phyloP scores from a whole-genome alignment of 2,888 invertebrate species.

The Cyaniris semiargus region DNA sequence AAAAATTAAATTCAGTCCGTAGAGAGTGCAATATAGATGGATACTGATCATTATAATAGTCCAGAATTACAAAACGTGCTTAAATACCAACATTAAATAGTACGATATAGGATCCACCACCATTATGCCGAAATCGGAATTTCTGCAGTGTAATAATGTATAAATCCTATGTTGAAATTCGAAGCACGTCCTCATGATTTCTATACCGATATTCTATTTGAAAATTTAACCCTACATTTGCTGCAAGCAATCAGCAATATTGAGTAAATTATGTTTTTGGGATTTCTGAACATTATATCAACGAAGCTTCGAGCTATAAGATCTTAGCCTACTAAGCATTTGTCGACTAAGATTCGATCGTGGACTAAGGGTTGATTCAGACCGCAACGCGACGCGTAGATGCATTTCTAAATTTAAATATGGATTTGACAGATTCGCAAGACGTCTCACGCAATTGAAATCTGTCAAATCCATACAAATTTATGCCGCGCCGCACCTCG shows the following conservation, averaged over 20 bases:
- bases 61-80: not conserved
- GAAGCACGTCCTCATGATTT: conserved; percentile 13
- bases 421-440: no score
- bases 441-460: no score
- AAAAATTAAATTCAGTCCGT: no score
- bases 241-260: not conserved
- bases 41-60: not conserved
- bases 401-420: no score
- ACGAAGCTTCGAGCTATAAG: not conserved
- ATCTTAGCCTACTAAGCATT: no score
- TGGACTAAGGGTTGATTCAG: no score
- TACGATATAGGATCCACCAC: not conserved
- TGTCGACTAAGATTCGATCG: no score
- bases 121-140: not conserved
- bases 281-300: not conserved
- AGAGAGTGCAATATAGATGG: no score
- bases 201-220: conserved; percentile 8
- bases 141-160: conserved; percentile 19
- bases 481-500: no score
- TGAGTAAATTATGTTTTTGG: not conserved
- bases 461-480: no score
- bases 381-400: no score
- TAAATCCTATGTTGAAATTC: conserved; percentile 10
- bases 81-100: not conserved
- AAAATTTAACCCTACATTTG: not conserved